Conservation (phyloP, 1,140 invertebrate species). For the Drosophila serrata region DNA sequence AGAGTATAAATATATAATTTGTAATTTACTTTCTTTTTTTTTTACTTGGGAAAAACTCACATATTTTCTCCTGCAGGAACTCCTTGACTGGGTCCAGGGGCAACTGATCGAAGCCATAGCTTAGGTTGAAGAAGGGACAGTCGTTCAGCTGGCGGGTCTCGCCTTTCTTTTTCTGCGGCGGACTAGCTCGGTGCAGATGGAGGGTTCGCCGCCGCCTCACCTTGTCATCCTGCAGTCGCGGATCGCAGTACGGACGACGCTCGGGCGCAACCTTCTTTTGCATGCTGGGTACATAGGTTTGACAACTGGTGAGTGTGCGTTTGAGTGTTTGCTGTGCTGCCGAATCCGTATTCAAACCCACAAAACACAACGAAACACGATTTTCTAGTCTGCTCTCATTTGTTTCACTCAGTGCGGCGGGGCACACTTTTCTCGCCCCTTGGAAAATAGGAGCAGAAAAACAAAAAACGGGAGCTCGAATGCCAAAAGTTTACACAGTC, state of each 20-base stretch:
- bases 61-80: constrained; percentile 76
- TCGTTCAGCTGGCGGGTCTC: constrained; percentile 72
- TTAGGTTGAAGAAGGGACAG: constrained; percentile 74
- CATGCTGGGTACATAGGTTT: constrained; percentile 9
- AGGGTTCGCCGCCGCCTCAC: constrained; percentile 41
- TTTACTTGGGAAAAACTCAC: constrained; percentile 38
- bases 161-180: constrained; percentile 29
- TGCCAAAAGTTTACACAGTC: constrained; percentile 77
- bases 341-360: constrained; percentile 42
- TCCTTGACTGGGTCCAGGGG: constrained; percentile 78
- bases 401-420: constrained; percentile 52
- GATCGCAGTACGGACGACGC: constrained; percentile 65
- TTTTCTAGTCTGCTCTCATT: constrained; percentile 56
- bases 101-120: constrained; percentile 75
- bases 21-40: not conserved
- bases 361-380: constrained; percentile 55
- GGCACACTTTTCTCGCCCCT: constrained; percentile 50
- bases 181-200: constrained; percentile 11
- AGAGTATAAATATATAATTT: no score
- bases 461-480: constrained; percentile 52
- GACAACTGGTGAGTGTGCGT: not conserved
- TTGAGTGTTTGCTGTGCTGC: constrained; percentile 21
- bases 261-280: constrained; percentile 67
- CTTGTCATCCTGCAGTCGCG: constrained; percentile 50
- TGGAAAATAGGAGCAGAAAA: constrained; percentile 34